Conservation (phyloP, 2,797 vertebrate genomes). For the Apogon talboti region DNA sequence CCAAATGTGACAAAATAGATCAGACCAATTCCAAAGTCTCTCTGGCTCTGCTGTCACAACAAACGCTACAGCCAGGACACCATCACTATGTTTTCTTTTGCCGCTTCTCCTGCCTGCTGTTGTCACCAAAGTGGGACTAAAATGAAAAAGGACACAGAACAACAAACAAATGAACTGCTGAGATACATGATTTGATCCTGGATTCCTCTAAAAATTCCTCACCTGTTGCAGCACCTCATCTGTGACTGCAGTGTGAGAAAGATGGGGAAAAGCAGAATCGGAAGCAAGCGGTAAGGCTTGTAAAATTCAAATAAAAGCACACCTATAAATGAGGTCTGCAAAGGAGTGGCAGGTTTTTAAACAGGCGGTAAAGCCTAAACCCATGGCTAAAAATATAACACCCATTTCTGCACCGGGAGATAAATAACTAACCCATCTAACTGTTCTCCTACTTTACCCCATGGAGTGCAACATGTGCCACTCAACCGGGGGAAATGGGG, state of each 20-base stretch:
- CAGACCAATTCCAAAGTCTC: slow-evolving; percentile 37
- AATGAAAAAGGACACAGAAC: slow-evolving; percentile 31
- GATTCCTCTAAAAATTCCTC: slow-evolving; percentile 20
- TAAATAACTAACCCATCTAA: slow-evolving; percentile 39
- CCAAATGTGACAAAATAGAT: slow-evolving; percentile 50
- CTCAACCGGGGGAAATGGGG: slow-evolving; percentile 52
- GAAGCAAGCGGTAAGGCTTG: slow-evolving; percentile 12
- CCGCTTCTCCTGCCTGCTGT: neutral
- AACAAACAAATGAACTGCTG: slow-evolving; percentile 21
- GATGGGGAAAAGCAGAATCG: slow-evolving; percentile 14
- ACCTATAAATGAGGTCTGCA: slow-evolving; percentile 43
- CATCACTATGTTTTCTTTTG: slow-evolving; percentile 25
- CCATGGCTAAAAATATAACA: slow-evolving; percentile 48
- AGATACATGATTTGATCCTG: slow-evolving; percentile 36
- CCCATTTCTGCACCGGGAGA: slow-evolving; percentile 31
- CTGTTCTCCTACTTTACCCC: slow-evolving; percentile 37
- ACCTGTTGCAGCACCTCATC: slow-evolving; percentile 33
- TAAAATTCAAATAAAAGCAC: slow-evolving; percentile 44
- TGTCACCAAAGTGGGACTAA: slow-evolving; percentile 21
- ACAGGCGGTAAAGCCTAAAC: slow-evolving; percentile 31
- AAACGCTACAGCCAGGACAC: slow-evolving; percentile 36
- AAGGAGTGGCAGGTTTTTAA: slow-evolving; percentile 24
- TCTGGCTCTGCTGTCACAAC: slow-evolving; percentile 30
- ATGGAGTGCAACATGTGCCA: slow-evolving; percentile 39
- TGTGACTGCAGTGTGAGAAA: slow-evolving; percentile 30